Evolutionary conservation across 1,140 invertebrate species (phyloP).

Genomic region (Globodera ellingtonae): DNA sequence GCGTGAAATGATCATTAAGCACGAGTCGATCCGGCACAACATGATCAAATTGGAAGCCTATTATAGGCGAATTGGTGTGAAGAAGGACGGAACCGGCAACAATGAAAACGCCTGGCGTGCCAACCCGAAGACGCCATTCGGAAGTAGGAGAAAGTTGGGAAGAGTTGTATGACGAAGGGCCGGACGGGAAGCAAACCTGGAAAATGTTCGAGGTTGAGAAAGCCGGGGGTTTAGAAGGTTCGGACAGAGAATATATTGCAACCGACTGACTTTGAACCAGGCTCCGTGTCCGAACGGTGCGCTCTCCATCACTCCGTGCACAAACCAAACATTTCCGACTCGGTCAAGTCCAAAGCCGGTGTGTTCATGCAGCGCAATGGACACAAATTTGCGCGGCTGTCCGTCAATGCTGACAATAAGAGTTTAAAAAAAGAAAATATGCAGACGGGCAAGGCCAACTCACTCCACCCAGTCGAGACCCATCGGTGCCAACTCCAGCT

Average conservation of each 20-base stretch:
- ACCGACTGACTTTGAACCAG: constrained; percentile 47
- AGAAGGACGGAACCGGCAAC: constrained; percentile 36
- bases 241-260: neutral
- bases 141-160: constrained; percentile 17
- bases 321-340: constrained; percentile 47
- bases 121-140: constrained; percentile 40
- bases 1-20: constrained; percentile 39
- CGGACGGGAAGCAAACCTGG: constrained; percentile 13
- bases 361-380: constrained; percentile 42
- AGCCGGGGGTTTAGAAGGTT: neutral
- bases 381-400: constrained; percentile 42
- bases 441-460: neutral
- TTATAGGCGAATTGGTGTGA: constrained; percentile 31
- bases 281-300: constrained; percentile 44
- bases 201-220: neutral
- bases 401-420: constrained; percentile 41
- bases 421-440: neutral
- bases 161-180: neutral
- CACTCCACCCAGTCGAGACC: constrained; percentile 51
- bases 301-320: constrained; percentile 45
- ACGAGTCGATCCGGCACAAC: constrained; percentile 38
- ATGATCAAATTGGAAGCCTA: constrained; percentile 29
- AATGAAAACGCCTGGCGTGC: constrained; percentile 37
- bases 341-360: constrained; percentile 43
- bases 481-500: constrained; percentile 53